Percentiles rank a stretch among this genome's conserved stretches.
phyloP scores from a whole-genome alignment of 2,113 vertebrate genomes.

The Alouatta palliata region DNA sequence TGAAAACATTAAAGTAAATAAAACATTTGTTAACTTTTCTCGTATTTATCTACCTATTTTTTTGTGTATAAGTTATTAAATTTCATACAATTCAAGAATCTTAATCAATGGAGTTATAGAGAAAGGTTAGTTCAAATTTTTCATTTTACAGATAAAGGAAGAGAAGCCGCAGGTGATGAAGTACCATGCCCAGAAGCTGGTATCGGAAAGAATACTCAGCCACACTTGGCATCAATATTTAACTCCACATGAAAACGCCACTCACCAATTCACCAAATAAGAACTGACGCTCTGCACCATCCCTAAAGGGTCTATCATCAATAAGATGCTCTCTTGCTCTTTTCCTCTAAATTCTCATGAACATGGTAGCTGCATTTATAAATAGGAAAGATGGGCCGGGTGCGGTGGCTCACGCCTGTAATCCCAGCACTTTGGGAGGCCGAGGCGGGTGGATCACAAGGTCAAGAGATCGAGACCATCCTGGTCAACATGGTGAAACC shows the following conservation, averaged over 20 bases:
- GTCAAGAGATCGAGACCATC: no score
- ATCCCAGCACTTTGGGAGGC: no score
- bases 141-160: background rate
- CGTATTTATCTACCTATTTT: background rate
- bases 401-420: no score
- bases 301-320: background rate
- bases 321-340: background rate
- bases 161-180: background rate
- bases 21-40: background rate
- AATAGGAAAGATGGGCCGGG: no score
- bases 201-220: fast-evolving
- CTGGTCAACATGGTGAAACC: no score
- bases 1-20: background rate
- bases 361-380: background rate
- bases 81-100: background rate
- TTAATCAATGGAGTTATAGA: background rate
- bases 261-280: fast-evolving
- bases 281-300: background rate
- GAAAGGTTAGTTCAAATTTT: background rate
- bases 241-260: background rate
- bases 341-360: background rate
- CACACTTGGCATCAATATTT: background rate
- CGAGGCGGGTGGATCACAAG: no score
- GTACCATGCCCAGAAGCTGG: background rate
- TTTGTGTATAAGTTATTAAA: background rate